Evolutionary conservation across 2,888 invertebrate genomes (phyloP), one percentile per base, ranked within the genome.

Genomic region (Caenorhabditis auriculariae): DNA sequence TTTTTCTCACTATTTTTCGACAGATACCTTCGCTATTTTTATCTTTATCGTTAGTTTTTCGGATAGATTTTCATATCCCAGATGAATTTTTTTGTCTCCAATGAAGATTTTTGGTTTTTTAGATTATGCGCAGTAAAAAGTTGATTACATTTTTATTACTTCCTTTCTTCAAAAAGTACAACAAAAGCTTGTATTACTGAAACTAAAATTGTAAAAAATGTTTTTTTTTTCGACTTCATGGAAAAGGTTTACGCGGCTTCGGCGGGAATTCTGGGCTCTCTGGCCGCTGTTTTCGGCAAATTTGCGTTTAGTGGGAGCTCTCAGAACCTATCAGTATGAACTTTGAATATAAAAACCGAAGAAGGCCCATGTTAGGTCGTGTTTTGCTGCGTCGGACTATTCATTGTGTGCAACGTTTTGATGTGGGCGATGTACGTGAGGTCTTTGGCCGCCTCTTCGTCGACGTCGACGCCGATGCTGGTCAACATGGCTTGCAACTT

Each of bases 401-500:
- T 63, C 42, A 55, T 59, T 19, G 28, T 32, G 1, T 43, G 58
- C 3, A 63, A 63, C 45, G 26, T 63, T 1, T 38, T 48, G 9
- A 63, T 63, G 63, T 63, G 63, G 63, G 55, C 52, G 2, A 45
- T 55, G 4, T 63, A 63, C 24, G 59, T 58, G 5, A 41, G 52
- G 38, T 26, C 63, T 2, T 44, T 63, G 12, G 45, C 54, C 1
- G 26, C 55, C 4, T 54, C 63, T 6, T 27, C 39, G 7, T 52
- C 53, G 24, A 55, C 63, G 2, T 56, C 41, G 19, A 53, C 47
- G 15, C 58, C 63, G 15, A 51, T 63, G 58, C 43, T 59, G 32
- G 46, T 63, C 48, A 63, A 63, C 32, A 52, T 59, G 45, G 53
- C 63, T 23, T 54, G 43, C n/a, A 63, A 63, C 24, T 63, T 63